A percentile compares a stretch with the other conserved stretches of the same genome.
phyloP scores from a whole-genome alignment of 2,113 vertebrate species.

The Pituophis catenifer region DNA sequence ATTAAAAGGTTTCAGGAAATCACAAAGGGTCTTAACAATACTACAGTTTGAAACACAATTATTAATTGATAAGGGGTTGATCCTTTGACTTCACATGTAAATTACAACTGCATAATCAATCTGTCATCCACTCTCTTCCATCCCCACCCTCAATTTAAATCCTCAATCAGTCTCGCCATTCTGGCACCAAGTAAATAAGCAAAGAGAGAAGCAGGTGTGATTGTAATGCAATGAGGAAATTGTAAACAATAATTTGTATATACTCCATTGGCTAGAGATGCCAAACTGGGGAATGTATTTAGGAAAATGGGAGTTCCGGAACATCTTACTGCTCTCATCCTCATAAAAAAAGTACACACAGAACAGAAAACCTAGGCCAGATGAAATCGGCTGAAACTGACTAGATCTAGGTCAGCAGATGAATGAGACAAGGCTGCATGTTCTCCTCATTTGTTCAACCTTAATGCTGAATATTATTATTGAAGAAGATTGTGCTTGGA shows the following conservation, averaged over 20 bases:
- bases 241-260: neutral
- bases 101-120: neutral
- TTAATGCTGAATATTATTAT: neutral
- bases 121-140: neutral
- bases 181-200: neutral
- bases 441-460: neutral
- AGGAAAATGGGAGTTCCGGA: neutral
- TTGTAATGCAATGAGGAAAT: neutral
- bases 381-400: neutral
- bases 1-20: neutral
- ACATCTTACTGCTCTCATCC: neutral
- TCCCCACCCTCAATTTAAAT: neutral
- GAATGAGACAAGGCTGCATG: neutral
- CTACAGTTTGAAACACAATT: neutral
- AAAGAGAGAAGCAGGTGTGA: neutral
- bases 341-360: neutral
- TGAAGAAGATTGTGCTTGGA: neutral
- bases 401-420: neutral
- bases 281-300: neutral
- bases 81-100: neutral
- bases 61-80: neutral
- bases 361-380: neutral
- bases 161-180: neutral
- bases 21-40: neutral
- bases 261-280: neutral